Evolutionary conservation across 2,113 vertebrate genomes (phyloP).

Genomic region (Zosterops borbonicus): DNA sequence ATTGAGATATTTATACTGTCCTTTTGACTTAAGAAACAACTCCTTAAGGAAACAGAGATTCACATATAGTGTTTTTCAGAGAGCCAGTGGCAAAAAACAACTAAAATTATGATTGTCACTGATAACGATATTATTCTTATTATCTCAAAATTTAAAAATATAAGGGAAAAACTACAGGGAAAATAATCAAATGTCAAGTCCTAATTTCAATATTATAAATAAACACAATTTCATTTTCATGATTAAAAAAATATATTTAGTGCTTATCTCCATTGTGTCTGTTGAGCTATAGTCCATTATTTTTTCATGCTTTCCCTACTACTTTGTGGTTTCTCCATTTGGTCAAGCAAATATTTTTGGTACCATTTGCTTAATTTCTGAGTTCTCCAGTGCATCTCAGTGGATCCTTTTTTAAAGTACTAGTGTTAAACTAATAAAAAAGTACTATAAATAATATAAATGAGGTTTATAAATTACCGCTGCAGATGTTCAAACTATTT

Average conservation of each 20-base stretch:
- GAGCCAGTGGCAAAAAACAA: background rate
- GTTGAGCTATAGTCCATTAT: background rate
- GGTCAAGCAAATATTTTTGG: background rate
- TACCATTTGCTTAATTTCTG: background rate
- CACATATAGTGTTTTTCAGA: background rate
- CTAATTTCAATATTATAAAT: background rate
- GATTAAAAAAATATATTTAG: background rate
- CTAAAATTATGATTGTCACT: background rate
- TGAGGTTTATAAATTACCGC: background rate
- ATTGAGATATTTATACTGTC: background rate
- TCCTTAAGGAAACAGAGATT: background rate
- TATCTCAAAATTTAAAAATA: background rate
- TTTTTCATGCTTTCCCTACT: background rate
- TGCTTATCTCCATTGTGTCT: background rate
- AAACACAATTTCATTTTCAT: background rate
- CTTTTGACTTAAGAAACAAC: background rate
- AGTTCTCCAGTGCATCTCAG: background rate
- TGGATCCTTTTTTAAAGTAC: background rate
- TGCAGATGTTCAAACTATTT: constrained; percentile 63
- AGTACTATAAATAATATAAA: constrained; percentile 40
- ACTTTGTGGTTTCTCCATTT: background rate
- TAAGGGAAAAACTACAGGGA: accelerated
- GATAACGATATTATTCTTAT: background rate
- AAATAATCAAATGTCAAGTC: background rate
- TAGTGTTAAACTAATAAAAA: constrained; percentile 34